Percentiles rank a stretch among this genome's conserved stretches.
Conservation (phyloP, 2,797 vertebrate genomes). For the Vireo griseus region DNA sequence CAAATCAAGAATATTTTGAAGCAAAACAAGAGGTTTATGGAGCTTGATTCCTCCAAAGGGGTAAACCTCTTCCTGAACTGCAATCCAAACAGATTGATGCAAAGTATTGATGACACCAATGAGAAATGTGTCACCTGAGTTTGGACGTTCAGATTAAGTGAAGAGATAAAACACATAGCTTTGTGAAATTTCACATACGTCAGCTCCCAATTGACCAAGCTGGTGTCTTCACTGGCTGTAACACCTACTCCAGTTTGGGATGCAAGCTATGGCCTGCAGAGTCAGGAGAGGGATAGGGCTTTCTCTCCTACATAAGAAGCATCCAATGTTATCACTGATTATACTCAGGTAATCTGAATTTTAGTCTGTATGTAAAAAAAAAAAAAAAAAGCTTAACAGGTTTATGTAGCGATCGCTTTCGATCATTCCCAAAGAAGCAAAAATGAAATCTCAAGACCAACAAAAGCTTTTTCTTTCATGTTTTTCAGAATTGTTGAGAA, state of each 20-base stretch:
- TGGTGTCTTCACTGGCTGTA: not conserved
- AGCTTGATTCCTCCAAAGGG: not conserved
- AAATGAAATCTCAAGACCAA: not conserved
- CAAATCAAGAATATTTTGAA: not conserved
- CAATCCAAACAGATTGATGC: not conserved
- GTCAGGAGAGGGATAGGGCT: not conserved
- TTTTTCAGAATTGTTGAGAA: not conserved
- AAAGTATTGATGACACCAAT: not conserved
- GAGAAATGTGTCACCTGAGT: not conserved
- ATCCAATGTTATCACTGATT: not conserved
- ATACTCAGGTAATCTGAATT: not conserved
- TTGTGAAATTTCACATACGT: not conserved
- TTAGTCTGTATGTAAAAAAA: not conserved
- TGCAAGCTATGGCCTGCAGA: not conserved
- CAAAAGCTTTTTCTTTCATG: not conserved
- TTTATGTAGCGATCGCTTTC: not conserved
- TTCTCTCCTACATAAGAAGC: not conserved
- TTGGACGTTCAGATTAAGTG: not conserved
- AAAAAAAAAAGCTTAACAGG: not conserved
- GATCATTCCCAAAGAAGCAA: not conserved
- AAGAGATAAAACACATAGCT: not conserved
- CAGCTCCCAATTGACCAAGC: not conserved
- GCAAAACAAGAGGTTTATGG: not conserved
- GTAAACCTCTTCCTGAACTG: not conserved
- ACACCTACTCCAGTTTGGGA: not conserved